Evolutionary conservation across 2,888 invertebrate species (phyloP).

Genomic region (Tetranychus piercei): DNA sequence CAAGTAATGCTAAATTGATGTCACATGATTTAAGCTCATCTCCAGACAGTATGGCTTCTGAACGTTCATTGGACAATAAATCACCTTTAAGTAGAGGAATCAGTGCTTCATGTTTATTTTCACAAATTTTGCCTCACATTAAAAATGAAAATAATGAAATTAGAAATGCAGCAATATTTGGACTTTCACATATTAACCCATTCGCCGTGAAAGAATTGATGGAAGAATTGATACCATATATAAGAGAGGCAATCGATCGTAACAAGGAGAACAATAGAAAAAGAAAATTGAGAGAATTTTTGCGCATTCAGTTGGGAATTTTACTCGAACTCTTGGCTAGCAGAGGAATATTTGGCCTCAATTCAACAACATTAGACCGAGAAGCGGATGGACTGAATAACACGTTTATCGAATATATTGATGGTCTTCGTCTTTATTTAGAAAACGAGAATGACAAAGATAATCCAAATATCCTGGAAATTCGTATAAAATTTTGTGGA

Average conservation of each 20-base stretch:
- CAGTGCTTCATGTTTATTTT: constrained; percentile 69
- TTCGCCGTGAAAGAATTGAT: constrained; percentile 85
- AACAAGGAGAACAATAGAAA: constrained; percentile 93
- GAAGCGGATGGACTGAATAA: constrained; percentile 65
- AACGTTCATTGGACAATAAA: constrained; percentile 52
- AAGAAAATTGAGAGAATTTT: constrained; percentile 67
- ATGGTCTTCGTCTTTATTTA: constrained; percentile 72
- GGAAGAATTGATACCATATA: constrained; percentile 75
- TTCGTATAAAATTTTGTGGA: constrained; percentile 79
- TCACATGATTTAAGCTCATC: constrained; percentile 29
- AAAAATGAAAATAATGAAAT: constrained; percentile 84
- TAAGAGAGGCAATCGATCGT: constrained; percentile 86
- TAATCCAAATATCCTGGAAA: constrained; percentile 58
- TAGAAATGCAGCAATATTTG: constrained; percentile 76
- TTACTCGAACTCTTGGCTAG: constrained; percentile 81
- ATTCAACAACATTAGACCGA: constrained; percentile 61
- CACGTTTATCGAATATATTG: constrained; percentile 79
- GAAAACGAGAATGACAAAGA: constrained; percentile 89
- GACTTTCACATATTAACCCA: constrained; percentile 83
- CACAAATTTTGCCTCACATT: constrained; percentile 72
- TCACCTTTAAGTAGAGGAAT: constrained; percentile 37
- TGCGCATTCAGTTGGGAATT: constrained; percentile 72
- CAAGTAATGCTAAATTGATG: background rate
- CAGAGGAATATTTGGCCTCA: constrained; percentile 62
- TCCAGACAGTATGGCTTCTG: constrained; percentile 61